A percentile compares a stretch with the other conserved stretches of the same genome.
Conservation (phyloP, 2,888 invertebrate genomes). For the Apodemia duryi region DNA sequence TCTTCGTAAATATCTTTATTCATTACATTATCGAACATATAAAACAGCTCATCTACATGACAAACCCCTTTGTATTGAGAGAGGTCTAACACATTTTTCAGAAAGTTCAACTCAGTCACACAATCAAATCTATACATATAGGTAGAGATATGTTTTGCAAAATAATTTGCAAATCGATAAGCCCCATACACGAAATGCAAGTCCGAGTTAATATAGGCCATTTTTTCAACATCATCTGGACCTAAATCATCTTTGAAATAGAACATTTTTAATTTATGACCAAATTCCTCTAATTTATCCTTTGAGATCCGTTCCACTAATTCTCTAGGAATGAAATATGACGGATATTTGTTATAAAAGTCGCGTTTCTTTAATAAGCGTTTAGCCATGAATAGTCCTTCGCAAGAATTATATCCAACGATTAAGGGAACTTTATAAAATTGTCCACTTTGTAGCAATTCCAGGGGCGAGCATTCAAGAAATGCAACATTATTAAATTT, state of each 20-base stretch:
- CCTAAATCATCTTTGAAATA: constrained; percentile 44
- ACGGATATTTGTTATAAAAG: constrained; percentile 41
- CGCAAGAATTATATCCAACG: constrained; percentile 52
- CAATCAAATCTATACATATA: constrained; percentile 53
- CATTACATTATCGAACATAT: constrained; percentile 53
- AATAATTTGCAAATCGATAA: constrained; percentile 47
- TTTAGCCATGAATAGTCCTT: constrained; percentile 44
- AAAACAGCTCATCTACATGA: constrained; percentile 72
- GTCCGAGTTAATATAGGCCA: constrained; percentile 42
- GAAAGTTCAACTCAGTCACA: constrained; percentile 47
- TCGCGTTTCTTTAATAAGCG: constrained; percentile 38
- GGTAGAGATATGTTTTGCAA: constrained; percentile 35
- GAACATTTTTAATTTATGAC: constrained; percentile 44
- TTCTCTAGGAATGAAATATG: constrained; percentile 45
- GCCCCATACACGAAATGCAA: constrained; percentile 45
- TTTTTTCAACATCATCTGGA: constrained; percentile 34
- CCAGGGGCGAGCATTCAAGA: constrained; percentile 42
- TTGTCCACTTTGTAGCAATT: constrained; percentile 39
- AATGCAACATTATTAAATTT: constrained; percentile 43
- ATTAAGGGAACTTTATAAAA: constrained; percentile 48
- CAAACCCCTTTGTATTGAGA: constrained; percentile 50
- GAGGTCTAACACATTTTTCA: constrained; percentile 40
- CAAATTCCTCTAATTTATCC: constrained; percentile 40
- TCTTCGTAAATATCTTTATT: constrained; percentile 47
- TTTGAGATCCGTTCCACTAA: constrained; percentile 38